Conservation (phyloP, 2,113 vertebrate species). For the Oreochromis niloticus region DNA sequence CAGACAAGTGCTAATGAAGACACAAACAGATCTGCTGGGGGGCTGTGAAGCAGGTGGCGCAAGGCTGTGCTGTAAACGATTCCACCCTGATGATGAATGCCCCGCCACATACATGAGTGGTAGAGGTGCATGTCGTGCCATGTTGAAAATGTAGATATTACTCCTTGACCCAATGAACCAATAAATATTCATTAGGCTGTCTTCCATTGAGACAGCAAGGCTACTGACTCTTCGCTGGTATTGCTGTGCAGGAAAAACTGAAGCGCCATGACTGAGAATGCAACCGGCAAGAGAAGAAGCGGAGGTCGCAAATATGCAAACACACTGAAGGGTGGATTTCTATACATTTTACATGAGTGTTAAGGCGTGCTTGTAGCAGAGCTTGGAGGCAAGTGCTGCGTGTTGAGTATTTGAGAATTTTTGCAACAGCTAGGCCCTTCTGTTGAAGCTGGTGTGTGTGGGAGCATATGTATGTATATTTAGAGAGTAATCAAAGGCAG, state of each 20-base stretch:
- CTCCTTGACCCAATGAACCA: constrained; percentile 46
- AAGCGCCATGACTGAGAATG: not conserved
- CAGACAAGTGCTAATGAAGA: constrained; percentile 29
- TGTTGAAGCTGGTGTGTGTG: not conserved
- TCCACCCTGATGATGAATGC: constrained; percentile 39
- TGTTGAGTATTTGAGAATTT: not conserved
- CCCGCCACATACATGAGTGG: constrained; percentile 30
- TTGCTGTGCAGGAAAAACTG: not conserved
- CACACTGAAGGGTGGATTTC: not conserved
- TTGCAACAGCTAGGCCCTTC: not conserved
- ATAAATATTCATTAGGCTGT: constrained; percentile 57
- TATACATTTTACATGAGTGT: not conserved
- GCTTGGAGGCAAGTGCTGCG: not conserved
- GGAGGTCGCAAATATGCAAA: not conserved
- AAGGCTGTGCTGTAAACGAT: constrained; percentile 26
- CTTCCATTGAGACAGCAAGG: not conserved
- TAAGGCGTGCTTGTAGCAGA: not conserved
- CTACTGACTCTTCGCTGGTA: not conserved
- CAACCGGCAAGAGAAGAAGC: not conserved
- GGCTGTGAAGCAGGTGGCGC: constrained; percentile 45
- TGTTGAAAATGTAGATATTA: constrained; percentile 37
- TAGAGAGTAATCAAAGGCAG: not conserved
- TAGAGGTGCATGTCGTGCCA: not conserved
- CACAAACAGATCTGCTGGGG: constrained; percentile 2
- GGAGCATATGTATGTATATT: not conserved